Evolutionary conservation across 1,140 invertebrate genomes (phyloP).

Genomic region (Eulimnadia texana): DNA sequence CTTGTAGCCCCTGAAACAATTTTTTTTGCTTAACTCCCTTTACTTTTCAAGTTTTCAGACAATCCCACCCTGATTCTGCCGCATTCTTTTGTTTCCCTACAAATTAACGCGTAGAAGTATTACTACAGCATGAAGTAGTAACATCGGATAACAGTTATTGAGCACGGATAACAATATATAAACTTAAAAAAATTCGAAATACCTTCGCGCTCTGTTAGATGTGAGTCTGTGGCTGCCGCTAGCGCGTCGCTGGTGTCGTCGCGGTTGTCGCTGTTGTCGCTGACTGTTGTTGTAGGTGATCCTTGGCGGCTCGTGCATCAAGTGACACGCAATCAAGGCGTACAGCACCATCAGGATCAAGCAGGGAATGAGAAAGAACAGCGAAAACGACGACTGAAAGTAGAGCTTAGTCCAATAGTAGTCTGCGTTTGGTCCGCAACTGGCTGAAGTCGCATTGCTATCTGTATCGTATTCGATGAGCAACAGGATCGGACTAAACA

Average conservation of each 20-base stretch:
- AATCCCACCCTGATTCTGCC: too few species aligned
- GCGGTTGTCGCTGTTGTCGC: not conserved
- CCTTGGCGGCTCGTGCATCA: constrained; percentile 47
- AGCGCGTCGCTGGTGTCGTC: not conserved
- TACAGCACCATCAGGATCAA: constrained; percentile 64
- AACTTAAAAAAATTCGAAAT: not conserved
- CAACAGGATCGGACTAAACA: constrained; percentile 61
- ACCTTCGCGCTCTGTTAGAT: constrained; percentile 6
- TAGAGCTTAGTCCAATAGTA: constrained; percentile 56
- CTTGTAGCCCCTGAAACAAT: too few species aligned
- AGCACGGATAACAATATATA: too few species aligned
- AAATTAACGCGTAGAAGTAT: too few species aligned
- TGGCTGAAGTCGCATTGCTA: constrained; percentile 45
- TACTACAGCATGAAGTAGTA: too few species aligned
- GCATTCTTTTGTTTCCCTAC: too few species aligned
- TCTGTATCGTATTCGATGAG: constrained; percentile 50
- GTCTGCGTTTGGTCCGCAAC: constrained; percentile 56
- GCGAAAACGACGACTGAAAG: constrained; percentile 56
- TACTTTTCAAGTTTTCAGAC: too few species aligned
- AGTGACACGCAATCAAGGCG: constrained; percentile 61
- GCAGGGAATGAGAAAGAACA: constrained; percentile 73
- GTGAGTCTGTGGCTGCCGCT: not conserved
- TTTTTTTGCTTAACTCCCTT: too few species aligned
- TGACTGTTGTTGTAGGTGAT: not conserved
- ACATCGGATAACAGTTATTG: too few species aligned